These are phyloP conservation scores for Montipora capitata DNA, from an alignment of 92 coral and sea anemone species.

Conservation along the genomic window DNA sequence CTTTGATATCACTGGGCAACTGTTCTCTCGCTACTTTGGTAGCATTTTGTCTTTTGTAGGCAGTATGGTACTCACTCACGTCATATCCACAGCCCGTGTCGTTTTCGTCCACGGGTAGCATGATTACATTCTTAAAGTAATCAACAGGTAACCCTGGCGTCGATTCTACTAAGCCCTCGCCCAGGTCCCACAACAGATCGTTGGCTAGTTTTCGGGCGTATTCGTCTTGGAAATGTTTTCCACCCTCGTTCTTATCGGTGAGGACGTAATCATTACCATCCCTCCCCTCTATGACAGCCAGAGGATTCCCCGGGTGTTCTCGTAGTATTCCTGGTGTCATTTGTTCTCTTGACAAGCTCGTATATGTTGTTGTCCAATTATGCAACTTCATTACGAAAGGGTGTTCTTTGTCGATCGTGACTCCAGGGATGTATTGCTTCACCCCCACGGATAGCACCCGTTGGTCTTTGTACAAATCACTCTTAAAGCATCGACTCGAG, in stretches of 20 bases:
- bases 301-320: constrained; percentile 7
- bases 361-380: neutral
- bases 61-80: neutral
- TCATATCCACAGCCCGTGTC: neutral
- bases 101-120: neutral
- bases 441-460: neutral
- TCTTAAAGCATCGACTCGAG: neutral
- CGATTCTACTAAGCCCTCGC: neutral
- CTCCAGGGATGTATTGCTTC: constrained; percentile 10
- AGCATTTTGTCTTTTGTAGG: neutral
- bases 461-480: neutral
- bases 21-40: neutral
- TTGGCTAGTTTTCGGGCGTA: neutral
- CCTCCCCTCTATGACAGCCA: constrained; percentile 19
- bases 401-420: constrained; percentile 1
- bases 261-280: constrained; percentile 4
- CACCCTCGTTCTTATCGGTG: constrained; percentile 15
- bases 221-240: neutral
- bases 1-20: neutral
- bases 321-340: neutral
- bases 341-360: neutral
- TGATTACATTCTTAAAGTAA: neutral
- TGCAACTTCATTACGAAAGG: constrained; percentile 1
- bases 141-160: neutral
- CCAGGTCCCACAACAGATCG: constrained; percentile 1